phyloP scores from a whole-genome alignment of 2,113 vertebrate species.

The Protobothrops flavoviridis region DNA sequence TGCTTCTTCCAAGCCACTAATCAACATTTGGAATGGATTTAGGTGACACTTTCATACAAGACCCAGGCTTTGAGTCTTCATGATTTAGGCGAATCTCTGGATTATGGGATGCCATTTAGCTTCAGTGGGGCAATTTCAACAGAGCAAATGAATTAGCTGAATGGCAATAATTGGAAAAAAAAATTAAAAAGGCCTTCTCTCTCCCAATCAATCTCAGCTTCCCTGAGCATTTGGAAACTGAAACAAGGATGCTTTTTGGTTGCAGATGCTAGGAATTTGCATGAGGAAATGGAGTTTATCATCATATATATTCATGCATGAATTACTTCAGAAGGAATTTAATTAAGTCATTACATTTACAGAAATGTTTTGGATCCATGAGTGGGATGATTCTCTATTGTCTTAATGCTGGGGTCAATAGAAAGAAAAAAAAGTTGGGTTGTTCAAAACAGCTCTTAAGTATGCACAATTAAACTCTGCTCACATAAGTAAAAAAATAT shows the following conservation, averaged over 20 bases:
- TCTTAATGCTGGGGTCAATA: background rate
- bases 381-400: background rate
- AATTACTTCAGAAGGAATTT: background rate
- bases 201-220: background rate
- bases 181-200: background rate
- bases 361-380: background rate
- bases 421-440: background rate
- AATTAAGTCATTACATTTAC: background rate
- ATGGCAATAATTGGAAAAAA: constrained; percentile 22
- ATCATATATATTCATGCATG: background rate
- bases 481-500: background rate
- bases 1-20: background rate
- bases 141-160: constrained; percentile 24
- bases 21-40: background rate
- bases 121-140: background rate
- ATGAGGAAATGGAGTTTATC: background rate
- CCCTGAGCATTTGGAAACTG: background rate
- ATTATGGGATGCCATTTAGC: constrained; percentile 19
- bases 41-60: background rate
- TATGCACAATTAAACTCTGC: background rate
- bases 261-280: background rate
- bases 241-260: background rate
- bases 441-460: background rate
- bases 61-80: background rate
- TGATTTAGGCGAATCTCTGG: background rate